Percentiles rank a stretch among this genome's conserved stretches.
Evolutionary conservation across 1,140 invertebrate species (phyloP).

Genomic region (Dryas iulia): DNA sequence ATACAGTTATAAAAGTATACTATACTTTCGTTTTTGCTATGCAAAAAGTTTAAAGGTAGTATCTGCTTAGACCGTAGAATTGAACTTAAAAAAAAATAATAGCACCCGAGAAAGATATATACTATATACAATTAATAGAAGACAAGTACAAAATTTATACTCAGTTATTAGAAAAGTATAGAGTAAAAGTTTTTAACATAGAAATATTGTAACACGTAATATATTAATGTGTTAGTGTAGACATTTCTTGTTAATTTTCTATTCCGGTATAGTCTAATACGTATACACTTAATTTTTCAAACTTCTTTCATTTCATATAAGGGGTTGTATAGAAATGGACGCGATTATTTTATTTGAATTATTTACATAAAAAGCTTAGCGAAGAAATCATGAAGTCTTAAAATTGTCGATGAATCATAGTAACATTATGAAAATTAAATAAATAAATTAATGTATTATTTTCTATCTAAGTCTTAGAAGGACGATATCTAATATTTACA

Average conservation of each 20-base stretch:
- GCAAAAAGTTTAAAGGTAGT: conserved; percentile 69
- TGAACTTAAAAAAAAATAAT: conserved; percentile 49
- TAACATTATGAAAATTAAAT: not conserved
- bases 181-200: not conserved
- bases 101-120: conserved; percentile 47
- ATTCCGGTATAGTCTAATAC: not conserved
- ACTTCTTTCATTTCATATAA: not conserved
- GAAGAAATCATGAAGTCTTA: conserved; percentile 20
- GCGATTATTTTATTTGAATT: conserved; percentile 12
- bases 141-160: not conserved
- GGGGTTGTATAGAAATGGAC: conserved; percentile 27
- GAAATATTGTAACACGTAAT: not conserved
- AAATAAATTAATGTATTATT: conserved; percentile 42
- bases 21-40: conserved; percentile 64
- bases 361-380: not conserved
- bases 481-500: conserved; percentile 73
- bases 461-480: conserved; percentile 69
- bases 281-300: not conserved
- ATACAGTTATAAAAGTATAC: conserved; percentile 54
- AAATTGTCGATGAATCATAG: not conserved
- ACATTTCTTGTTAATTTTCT: not conserved
- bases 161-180: not conserved
- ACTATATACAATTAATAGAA: conserved; percentile 2
- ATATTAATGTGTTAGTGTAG: not conserved
- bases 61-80: conserved; percentile 60